Base-by-base conservation (phyloP, 2,888 invertebrate species). In the Conops quadrifasciatus region DNA sequence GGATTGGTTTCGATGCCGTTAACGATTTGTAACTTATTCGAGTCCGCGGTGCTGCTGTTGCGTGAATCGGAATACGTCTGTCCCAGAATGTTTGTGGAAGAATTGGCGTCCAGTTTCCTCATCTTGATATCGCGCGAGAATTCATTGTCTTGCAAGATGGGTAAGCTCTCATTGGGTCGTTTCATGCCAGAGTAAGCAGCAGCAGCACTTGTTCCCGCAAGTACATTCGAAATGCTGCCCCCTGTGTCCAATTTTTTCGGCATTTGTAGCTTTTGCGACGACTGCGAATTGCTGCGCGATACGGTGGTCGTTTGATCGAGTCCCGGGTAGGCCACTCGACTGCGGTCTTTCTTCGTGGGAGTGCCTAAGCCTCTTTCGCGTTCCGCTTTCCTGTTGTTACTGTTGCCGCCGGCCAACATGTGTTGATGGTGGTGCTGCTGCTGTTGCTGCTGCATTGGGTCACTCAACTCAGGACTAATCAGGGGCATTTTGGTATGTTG, bases 1-100 rank as follows among this genome's bases (percentile, higher is more conserved):
- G 92, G 91, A 78, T 92, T 91, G 0, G 92, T 92, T 84, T 92
- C 92, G 66, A 92, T 90, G 9, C 91, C 91, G 77, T 92, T 92
- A 0, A 90, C 84, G 67, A 84, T 59, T 11, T 81, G 81, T 67
- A 80, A 80, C 63, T 83, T 83, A 9, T 77, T 78, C 56, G 64
- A 58, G 9, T 76, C 75, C n/a, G 21, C 59, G 49, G 65, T 3
- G 77, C 30, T 53, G n/a, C n/a, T n/a, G n/a, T n/a, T n/a, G 56
- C 58, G 59, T 4, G 13, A 43, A 1, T 71, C 71, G 24, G 67
- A 63, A 64, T 49, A 49, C 7, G 49, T 7, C 9, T 26, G 49
- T 56, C 24, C 67, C 3, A 67, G 24, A 26, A 24, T 4, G 30
- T 59, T 67, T 43, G 9, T 13, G 45, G 45, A 43, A 28, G 53